phyloP scores from a whole-genome alignment of 1,140 invertebrate species.

The Leptinotarsa defecta region DNA sequence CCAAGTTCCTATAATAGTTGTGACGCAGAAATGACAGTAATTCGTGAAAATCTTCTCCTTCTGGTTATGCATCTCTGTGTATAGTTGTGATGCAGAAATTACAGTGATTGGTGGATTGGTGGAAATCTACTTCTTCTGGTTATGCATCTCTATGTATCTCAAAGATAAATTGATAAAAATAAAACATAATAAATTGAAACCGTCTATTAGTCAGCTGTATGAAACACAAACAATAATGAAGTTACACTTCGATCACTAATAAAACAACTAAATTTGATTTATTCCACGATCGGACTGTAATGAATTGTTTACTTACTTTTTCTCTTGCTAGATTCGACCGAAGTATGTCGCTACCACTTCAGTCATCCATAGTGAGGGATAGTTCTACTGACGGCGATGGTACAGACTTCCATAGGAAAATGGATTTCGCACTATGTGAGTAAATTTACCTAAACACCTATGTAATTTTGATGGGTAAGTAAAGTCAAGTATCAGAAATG shows the following conservation, averaged over 20 bases:
- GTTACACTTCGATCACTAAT: too few species aligned
- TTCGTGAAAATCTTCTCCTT: too few species aligned
- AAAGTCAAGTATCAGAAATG: background rate
- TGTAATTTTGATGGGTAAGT: slow-evolving; percentile 16
- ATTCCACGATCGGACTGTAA: background rate
- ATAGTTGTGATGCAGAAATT: too few species aligned
- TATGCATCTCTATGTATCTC: too few species aligned
- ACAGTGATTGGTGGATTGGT: too few species aligned
- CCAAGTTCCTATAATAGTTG: too few species aligned
- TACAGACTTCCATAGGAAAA: slow-evolving; percentile 57
- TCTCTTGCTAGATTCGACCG: slow-evolving; percentile 63
- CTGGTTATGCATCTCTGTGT: too few species aligned
- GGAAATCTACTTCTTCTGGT: too few species aligned
- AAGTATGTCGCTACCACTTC: slow-evolving; percentile 69
- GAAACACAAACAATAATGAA: background rate
- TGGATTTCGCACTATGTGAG: slow-evolving; percentile 77
- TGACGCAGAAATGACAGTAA: too few species aligned
- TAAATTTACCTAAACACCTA: slow-evolving; percentile 34
- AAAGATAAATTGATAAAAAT: too few species aligned
- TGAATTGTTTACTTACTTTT: background rate
- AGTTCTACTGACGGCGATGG: slow-evolving; percentile 59
- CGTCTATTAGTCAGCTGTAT: background rate
- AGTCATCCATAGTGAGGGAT: slow-evolving; percentile 56
- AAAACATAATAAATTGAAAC: too few species aligned
- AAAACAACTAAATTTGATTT: too few species aligned